A percentile compares a stretch with the other conserved stretches of the same genome.
Conservation (phyloP, 2,888 invertebrate genomes). For the Salticus scenicus region DNA sequence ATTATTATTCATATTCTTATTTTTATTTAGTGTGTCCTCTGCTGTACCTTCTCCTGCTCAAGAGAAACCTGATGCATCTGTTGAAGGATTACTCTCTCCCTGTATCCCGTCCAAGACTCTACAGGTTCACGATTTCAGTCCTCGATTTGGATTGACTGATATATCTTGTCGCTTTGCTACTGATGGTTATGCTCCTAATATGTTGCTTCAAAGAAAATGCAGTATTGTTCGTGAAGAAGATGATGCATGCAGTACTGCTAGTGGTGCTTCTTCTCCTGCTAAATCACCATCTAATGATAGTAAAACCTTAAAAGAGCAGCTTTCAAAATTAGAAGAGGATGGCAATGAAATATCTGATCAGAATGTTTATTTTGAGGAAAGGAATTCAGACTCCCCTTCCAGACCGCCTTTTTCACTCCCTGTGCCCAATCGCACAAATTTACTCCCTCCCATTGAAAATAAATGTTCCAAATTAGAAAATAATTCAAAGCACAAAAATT, state of each 20-base stretch:
- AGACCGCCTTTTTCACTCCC: slow-evolving; percentile 46
- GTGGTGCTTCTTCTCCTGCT: slow-evolving; percentile 64
- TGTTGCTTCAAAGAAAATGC: slow-evolving; percentile 72
- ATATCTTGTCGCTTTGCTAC: slow-evolving; percentile 27
- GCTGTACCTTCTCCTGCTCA: slow-evolving; percentile 70
- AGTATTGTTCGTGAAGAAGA: slow-evolving; percentile 73
- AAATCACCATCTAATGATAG: slow-evolving; percentile 57
- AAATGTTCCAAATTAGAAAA: slow-evolving; percentile 5
- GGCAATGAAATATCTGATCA: slow-evolving; percentile 29
- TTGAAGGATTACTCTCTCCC: slow-evolving; percentile 66
- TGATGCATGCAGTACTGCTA: slow-evolving; percentile 60
- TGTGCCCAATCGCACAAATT: slow-evolving; percentile 34
- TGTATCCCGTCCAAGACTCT: slow-evolving; percentile 60
- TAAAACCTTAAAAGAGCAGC: slow-evolving; percentile 44
- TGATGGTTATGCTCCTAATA: slow-evolving; percentile 32
- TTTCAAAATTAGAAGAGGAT: slow-evolving; percentile 56
- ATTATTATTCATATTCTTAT: neutral
- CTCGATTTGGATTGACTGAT: slow-evolving; percentile 32
- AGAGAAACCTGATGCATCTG: slow-evolving; percentile 65
- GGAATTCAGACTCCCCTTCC: neutral
- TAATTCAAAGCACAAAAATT: slow-evolving; percentile 77
- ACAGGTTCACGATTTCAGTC: slow-evolving; percentile 46
- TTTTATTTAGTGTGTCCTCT: slow-evolving; percentile 59
- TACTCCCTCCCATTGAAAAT: slow-evolving; percentile 19
- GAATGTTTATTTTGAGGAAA: neutral